Base-by-base conservation (phyloP, 1,140 invertebrate species). In the Ceratoteleas bidentatus region DNA sequence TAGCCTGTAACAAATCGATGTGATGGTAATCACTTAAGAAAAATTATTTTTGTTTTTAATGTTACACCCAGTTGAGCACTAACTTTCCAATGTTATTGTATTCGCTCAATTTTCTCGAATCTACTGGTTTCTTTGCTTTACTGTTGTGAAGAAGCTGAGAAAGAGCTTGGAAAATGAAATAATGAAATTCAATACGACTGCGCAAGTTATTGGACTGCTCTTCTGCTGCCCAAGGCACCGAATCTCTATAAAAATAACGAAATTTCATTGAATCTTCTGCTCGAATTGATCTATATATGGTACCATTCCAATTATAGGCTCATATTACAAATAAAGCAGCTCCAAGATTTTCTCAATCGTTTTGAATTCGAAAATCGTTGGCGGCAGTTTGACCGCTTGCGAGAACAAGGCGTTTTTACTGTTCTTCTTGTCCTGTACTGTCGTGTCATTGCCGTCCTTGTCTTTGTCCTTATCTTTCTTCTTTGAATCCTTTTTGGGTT, bases 351-450 rank as follows among this genome's bases (percentile, higher is more conserved):
- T 92, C 13, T 81, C 54, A 3, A 92, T 66, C 0, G 86, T 87
- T 11, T 88, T 84, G 33, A 93, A 84, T 84, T 92, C 86, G 65
- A 93, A 87, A 33, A 93, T 81, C 34, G 91, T 92, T 4, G 85
- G 81, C 4, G 89, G 89, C 13, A 88, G 0, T 86, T 93, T 93
- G 36, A 91, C 79, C 33, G 34, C 68, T 77, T 75, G 73, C 0
- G 61, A 10, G 8, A 85, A 69, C 3, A 49, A 76, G 47, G 60
- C 33, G 45, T 57, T 86, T 89, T 91, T 81, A 11, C 0, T 1
- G 13, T 8, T 58, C 64, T 87, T 85, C 33, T 36, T 68, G 3
- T 1, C n/a, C 24, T 24, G 24, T 2, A 82, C 53, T 0, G 82
- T 89, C 5, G 80, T 83, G 64, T 88, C 87, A 61, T 88, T 89